Base-by-base conservation (phyloP, 1,140 invertebrate species). In the Drosophila tsacasi region DNA sequence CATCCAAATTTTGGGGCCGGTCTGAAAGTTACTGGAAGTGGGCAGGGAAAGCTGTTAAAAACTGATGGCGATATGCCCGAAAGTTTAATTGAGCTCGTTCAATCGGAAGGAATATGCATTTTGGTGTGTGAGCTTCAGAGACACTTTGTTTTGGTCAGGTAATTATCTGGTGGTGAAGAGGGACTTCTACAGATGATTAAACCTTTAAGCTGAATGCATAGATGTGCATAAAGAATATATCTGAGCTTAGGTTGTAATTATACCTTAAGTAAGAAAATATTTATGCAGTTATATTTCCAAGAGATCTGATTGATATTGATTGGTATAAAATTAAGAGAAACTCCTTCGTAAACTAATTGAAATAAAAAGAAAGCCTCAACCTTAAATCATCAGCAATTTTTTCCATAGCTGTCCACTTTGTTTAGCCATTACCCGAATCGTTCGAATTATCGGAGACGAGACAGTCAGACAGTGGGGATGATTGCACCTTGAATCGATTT, bases 21-120 rank as follows among this genome's bases (percentile, higher is more conserved):
- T 55, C 42, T 9, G 47, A 30, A 71, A 72, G 57, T 74, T 74
- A 42, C 37, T 23, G 19, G 19, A 63, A 66, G 52, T 62, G 63
- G 69, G 44, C 25, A 46, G 69, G 69, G 15, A 69, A 72, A 73
- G 67, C 72, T 76, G 72, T 66, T 76, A 50, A 76, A 76, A 76
- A 73, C 72, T 76, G 73, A 73, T 74, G 71, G 30, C 71, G 71
- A 74, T 74, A 73, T 73, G 71, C 46, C 69, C 71, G 9, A 74
- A 74, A 74, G 71, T 73, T 72, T 73, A 74, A 74, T 74, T 74
- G 71, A 72, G 71, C 71, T 73, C 71, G 68, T 73, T 74, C 54
- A 74, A 52, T 74, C 49, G 71, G 71, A 74, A 74, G 54, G 68
- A 72, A 61, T 74, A 44, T 52, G 46, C 55, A 40, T 52, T 73